Base-by-base conservation (phyloP, 2,888 invertebrate species). In the Pheosia gnoma region DNA sequence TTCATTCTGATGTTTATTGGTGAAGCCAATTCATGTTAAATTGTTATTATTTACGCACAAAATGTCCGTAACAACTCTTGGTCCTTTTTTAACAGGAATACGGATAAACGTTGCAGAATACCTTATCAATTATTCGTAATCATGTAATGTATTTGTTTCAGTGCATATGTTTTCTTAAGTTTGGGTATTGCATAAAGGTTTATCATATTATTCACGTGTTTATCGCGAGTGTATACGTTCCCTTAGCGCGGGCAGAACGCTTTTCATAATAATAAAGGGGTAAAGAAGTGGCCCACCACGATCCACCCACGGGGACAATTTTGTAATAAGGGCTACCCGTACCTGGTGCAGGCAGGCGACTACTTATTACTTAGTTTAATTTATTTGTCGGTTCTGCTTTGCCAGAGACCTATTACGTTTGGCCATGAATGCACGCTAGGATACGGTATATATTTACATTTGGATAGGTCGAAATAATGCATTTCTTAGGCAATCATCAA, bases 341-440 rank as follows among this genome's bases (percentile, higher is more conserved):
- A 60, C 75, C 77, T 75, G 77, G 89, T 84, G 89, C 88, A 82
- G 83, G 73, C 74, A 71, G 75, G 79, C 75, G 66, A 78, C 86
- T 84, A 83, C 86, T 88, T 88, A 89, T 83, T 88, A 87, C 86
- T 78, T 82, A 81, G 84, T 87, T 88, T 89, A 90, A 90, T 89
- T 89, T 89, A 90, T 89, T 88, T 87, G 85, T 78, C 83, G 83
- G 83, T 83, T 85, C 76, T 72, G 78, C 81, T 77, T 83, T 80
- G 84, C 81, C 84, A 84, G 83, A 72, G 78, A 79, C 79, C 82
- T 81, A 83, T 83, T 85, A 85, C 81, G 79, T 75, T 76, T 74
- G 72, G 61, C 38, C 63, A 13, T 56, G 51, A 59, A 62, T 54
- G 11, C n/a, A 47, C 47, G 4, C 1, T 47, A n/a, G 47, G 9